These are phyloP conservation scores for Brachirus orientalis DNA, from an alignment of 2,113 vertebrate genomes.

Conservation along the genomic window DNA sequence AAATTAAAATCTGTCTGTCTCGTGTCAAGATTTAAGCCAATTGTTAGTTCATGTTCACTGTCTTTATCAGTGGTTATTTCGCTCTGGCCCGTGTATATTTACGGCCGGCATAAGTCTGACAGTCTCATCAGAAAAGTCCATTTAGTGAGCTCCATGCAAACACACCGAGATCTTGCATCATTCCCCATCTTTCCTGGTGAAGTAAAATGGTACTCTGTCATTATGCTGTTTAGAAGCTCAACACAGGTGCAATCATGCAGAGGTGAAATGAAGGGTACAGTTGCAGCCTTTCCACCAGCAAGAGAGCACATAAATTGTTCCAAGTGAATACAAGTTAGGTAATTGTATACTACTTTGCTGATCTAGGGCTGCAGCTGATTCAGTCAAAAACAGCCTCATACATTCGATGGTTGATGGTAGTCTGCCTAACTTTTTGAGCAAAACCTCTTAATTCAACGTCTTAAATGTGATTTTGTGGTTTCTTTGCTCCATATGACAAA, in stretches of 20 bases:
- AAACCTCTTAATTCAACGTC: no score
- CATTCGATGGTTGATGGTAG: no score
- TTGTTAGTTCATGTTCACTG: neutral
- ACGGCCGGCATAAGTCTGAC: conserved; percentile 30
- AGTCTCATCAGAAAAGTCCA: conserved; percentile 39
- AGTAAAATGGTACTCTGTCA: conserved; percentile 46
- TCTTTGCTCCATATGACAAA: no score
- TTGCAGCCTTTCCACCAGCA: conserved; percentile 30
- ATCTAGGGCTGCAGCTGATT: conserved; percentile 20
- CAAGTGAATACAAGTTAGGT: conserved; percentile 25
- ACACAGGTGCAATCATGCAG: conserved; percentile 42
- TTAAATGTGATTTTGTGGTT: no score
- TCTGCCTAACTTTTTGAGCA: no score
- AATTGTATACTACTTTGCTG: conserved; percentile 34
- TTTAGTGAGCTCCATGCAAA: conserved; percentile 4
- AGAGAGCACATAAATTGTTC: conserved; percentile 46
- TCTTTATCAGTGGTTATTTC: conserved; percentile 24
- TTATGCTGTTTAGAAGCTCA: conserved; percentile 58
- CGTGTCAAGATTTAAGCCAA: conserved; percentile 49
- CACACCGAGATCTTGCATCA: conserved; percentile 41
- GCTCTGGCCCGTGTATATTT: conserved; percentile 24
- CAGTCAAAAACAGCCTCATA: neutral
- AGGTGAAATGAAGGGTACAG: conserved; percentile 36
- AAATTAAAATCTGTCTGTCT: conserved; percentile 27
- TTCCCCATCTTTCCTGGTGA: conserved; percentile 18